A percentile compares a stretch with the other conserved stretches of the same genome.
These are phyloP conservation scores for Aplodontia rufa DNA, from an alignment of 2,113 vertebrate species.

Conservation along the genomic window DNA sequence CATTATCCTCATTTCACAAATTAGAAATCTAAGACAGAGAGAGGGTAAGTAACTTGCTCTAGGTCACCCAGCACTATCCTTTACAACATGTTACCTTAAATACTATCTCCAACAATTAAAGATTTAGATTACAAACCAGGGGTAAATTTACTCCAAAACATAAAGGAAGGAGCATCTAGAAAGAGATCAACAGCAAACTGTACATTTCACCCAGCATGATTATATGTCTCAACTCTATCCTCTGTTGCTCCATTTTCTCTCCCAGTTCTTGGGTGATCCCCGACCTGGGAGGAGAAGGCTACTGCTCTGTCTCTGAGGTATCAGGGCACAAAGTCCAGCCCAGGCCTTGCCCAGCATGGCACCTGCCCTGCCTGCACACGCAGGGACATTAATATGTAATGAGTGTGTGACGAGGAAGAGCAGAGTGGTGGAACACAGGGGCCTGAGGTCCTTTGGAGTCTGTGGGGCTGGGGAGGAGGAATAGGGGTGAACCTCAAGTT, in stretches of 20 bases:
- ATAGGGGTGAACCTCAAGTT: not conserved
- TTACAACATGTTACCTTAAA: not conserved
- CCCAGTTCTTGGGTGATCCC: not conserved
- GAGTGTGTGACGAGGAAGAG: slow-evolving; percentile 2
- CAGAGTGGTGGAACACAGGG: not conserved
- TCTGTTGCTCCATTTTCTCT: not conserved
- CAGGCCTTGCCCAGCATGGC: not conserved
- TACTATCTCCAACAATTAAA: not conserved
- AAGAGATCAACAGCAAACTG: not conserved
- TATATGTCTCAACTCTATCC: not conserved
- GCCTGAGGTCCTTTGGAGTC: not conserved
- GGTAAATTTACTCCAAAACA: not conserved
- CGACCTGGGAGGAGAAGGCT: not conserved
- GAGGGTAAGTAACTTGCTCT: not conserved
- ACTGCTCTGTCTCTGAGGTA: not conserved
- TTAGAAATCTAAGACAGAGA: not conserved
- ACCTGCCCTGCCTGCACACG: not conserved
- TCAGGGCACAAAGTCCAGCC: slow-evolving; percentile 70
- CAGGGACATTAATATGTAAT: slow-evolving; percentile 66
- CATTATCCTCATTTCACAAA: not conserved
- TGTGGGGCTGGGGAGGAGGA: not conserved
- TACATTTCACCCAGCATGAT: not conserved
- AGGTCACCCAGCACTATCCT: slow-evolving; percentile 3
- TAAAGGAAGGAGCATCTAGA: not conserved
- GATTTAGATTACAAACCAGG: not conserved